phyloP scores from a whole-genome alignment of 2,113 vertebrate species.

The Platysternon megacephalum region DNA sequence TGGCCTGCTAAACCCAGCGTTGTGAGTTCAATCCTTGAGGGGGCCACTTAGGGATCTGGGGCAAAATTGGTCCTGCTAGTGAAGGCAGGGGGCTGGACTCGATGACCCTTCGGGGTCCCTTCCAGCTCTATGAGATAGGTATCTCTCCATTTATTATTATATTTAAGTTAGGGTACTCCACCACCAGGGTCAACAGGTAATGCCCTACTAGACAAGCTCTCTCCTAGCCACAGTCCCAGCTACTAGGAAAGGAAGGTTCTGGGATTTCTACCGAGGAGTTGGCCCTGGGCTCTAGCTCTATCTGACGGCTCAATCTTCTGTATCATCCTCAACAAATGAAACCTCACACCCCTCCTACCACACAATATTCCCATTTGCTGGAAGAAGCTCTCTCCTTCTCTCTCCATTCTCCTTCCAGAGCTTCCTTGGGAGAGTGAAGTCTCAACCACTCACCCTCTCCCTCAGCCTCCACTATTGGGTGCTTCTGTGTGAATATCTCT shows the following conservation, averaged over 20 bases:
- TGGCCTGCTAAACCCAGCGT: too few relatives aligned
- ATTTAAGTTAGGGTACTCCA: neutral
- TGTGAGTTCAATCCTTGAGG: too few relatives aligned
- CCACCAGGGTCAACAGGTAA: conserved; percentile 62
- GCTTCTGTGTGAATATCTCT: neutral
- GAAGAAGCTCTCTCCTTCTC: conserved; percentile 28
- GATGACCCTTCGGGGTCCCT: too few relatives aligned
- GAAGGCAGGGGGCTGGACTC: too few relatives aligned
- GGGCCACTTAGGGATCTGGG: too few relatives aligned
- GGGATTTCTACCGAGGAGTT: conserved; percentile 72
- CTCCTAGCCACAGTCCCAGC: conserved; percentile 53
- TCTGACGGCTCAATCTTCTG: conserved; percentile 29
- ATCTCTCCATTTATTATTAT: too few relatives aligned
- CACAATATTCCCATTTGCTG: conserved; percentile 31
- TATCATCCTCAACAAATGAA: conserved; percentile 70
- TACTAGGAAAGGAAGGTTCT: conserved; percentile 64
- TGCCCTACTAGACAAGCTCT: conserved; percentile 40
- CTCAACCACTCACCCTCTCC: neutral
- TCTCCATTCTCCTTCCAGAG: conserved; percentile 38
- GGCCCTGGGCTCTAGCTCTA: conserved; percentile 61
- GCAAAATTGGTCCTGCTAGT: too few relatives aligned
- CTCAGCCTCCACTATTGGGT: neutral
- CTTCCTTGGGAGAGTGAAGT: neutral
- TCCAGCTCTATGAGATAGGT: too few relatives aligned
- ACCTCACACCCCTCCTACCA: conserved; percentile 59